Base-by-base conservation (phyloP, 2,797 vertebrate species). In the Sebastolobus altivelis region DNA sequence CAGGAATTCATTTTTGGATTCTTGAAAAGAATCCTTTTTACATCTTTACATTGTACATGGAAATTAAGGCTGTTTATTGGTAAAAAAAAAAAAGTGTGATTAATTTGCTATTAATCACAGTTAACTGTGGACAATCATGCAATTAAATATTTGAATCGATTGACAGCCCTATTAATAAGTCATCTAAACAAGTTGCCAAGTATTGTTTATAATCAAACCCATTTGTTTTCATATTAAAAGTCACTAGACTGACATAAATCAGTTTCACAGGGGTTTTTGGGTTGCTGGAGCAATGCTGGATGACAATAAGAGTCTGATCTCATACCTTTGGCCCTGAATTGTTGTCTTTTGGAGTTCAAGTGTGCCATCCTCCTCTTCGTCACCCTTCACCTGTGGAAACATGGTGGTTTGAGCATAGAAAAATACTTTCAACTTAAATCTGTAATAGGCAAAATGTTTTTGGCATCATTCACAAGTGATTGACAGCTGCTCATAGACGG, bases 341-440 rank as follows among this genome's bases (percentile, higher is more conserved):
- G 96, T 96, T 11, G 96, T 96, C 89, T 99, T 97, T 77, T 96
- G 95, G 25, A 99, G 92, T 88, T 98, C 96, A 61, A 99, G 94
- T 71, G 88, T 91, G 68, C 96, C 97, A 88, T 98, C 97, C 69
- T 99, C 98, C 16, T 99, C 98, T 80, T 99, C 98, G 80, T 99
- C 97, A 35, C 96, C 96, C 72, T 98, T 99, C 5, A 98, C 96
- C 98, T 99, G 75, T 65, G 80, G 79, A 83, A 86, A 77, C 79
- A 77, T 67, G 2, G 86, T 27, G 12, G 4, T 60, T 66, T 74
- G 16, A 73, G 10, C 22, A 59, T 20, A 69, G 22, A 3, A 58
- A 80, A n/a, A 38, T 10, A 38, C n/a, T 14, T 8, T 11, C 4
- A 49, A 33, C 16, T 46, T 46, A 46, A 46, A 46, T 6, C 43